Evolutionary conservation across 2,797 vertebrate genomes (phyloP).

Genomic region (Coreius guichenoti): DNA sequence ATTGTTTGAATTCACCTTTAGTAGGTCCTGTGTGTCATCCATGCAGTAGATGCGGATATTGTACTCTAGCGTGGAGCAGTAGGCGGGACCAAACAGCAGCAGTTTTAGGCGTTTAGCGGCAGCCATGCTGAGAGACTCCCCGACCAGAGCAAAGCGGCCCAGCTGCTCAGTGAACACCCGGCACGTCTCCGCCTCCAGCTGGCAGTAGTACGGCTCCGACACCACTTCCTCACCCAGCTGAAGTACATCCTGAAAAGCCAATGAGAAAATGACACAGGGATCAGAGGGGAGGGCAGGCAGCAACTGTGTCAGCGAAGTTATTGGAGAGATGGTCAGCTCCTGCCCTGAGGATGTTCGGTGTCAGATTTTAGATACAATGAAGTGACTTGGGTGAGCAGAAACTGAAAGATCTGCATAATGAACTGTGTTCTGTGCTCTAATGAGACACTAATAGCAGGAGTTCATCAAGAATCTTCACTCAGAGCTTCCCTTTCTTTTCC

Average conservation of each 20-base stretch:
- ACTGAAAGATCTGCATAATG: slow-evolving; percentile 35
- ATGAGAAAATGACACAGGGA: slow-evolving; percentile 53
- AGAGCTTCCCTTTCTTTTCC: slow-evolving; percentile 1
- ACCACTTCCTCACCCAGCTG: slow-evolving; percentile 90
- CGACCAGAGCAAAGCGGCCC: slow-evolving; percentile 94
- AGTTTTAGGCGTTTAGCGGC: slow-evolving; percentile 95
- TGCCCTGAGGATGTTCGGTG: slow-evolving; percentile 31
- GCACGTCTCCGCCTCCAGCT: slow-evolving; percentile 92
- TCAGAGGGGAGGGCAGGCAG: slow-evolving; percentile 52
- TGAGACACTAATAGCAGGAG: slow-evolving; percentile 48
- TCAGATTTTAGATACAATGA: slow-evolving; percentile 35
- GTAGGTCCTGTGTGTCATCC: slow-evolving; percentile 93
- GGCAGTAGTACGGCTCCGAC: slow-evolving; percentile 95
- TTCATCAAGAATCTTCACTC: slow-evolving; percentile 28
- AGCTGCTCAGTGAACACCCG: slow-evolving; percentile 95
- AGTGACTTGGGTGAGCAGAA: slow-evolving; percentile 32
- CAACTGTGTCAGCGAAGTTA: slow-evolving; percentile 50
- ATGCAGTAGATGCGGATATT: slow-evolving; percentile 98
- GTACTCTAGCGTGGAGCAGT: slow-evolving; percentile 96
- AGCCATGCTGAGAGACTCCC: slow-evolving; percentile 95
- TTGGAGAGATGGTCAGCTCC: slow-evolving; percentile 34
- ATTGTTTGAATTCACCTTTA: slow-evolving; percentile 84
- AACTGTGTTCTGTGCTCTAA: slow-evolving; percentile 43
- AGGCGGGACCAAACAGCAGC: slow-evolving; percentile 92
- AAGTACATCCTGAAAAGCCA: slow-evolving; percentile 86